Percentiles rank a stretch among this genome's conserved stretches.
phyloP scores from a whole-genome alignment of 92 coral and sea anemone genomes.

The Metridium senile region DNA sequence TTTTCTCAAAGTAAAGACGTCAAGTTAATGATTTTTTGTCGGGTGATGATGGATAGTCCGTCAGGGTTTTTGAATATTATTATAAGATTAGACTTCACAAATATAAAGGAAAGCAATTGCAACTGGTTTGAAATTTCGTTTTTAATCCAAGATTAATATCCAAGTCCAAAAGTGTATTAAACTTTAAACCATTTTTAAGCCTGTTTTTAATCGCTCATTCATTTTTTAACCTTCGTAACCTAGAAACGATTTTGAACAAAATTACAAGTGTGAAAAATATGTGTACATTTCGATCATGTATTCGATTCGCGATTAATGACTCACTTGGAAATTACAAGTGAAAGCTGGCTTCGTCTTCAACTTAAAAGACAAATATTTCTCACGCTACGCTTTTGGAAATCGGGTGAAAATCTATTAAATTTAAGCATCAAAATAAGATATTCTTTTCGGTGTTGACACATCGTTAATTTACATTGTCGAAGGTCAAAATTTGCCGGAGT shows the following conservation, averaged over 20 bases:
- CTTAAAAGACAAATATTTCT: background rate
- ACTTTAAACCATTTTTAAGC: slow-evolving; percentile 14
- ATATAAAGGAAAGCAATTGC: too few relatives aligned
- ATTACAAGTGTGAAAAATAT: background rate
- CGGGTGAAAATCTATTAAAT: background rate
- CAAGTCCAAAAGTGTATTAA: slow-evolving; percentile 22
- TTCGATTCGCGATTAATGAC: background rate
- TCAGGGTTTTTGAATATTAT: background rate
- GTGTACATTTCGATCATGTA: background rate
- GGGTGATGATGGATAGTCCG: background rate
- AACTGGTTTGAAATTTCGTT: background rate
- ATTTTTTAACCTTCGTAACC: background rate
- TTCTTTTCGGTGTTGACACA: background rate
- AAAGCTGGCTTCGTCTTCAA: slow-evolving; percentile 13
- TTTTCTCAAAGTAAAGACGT: background rate
- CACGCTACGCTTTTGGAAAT: background rate
- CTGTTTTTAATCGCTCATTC: background rate
- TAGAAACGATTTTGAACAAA: background rate
- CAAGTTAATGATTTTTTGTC: background rate
- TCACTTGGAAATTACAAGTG: slow-evolving; percentile 4
- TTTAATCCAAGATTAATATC: background rate
- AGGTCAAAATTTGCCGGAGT: background rate
- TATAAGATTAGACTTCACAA: background rate
- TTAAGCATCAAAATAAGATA: background rate
- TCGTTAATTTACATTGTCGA: background rate